phyloP scores from a whole-genome alignment of 64 coral and sea anemone species.

The Pocillopora verrucosa region DNA sequence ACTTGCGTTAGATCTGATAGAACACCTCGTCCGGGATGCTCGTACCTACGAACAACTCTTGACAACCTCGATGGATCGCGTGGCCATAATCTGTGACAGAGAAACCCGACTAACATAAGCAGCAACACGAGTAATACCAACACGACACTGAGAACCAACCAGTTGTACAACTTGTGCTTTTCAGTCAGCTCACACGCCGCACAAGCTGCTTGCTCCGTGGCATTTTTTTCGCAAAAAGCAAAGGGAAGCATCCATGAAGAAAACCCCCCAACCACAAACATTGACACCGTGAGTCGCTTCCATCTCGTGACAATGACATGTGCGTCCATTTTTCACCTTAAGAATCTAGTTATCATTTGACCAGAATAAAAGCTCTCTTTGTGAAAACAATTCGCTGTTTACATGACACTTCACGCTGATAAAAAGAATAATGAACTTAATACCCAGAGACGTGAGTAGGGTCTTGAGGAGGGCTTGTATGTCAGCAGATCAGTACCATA shows the following conservation, averaged over 20 bases:
- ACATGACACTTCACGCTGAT: constrained; percentile 5
- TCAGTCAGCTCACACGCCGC: constrained; percentile 4
- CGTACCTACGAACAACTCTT: constrained; percentile 3
- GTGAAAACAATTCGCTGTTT: not conserved
- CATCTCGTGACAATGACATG: not conserved
- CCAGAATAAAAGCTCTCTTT: not conserved
- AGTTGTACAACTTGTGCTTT: constrained; percentile 26
- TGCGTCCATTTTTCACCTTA: not conserved
- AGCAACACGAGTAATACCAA: constrained; percentile 6
- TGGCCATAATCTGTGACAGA: constrained; percentile 28
- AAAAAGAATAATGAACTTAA: constrained; percentile 5
- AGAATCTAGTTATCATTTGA: not conserved
- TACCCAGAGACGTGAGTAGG: too few species aligned
- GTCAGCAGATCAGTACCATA: not conserved
- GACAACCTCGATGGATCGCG: not conserved
- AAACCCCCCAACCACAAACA: not conserved
- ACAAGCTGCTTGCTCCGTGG: not conserved
- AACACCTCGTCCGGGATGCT: not conserved
- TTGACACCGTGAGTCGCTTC: not conserved
- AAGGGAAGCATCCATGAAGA: not conserved
- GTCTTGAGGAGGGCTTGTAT: not conserved
- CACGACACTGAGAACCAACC: constrained; percentile 26
- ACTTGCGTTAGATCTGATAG: not conserved
- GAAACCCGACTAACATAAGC: constrained; percentile 17
- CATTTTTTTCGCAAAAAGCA: not conserved